Evolutionary conservation across 2,797 vertebrate species (phyloP), one percentile per base, ranked within the genome.

Genomic region (Lagothrix lagotricha): DNA sequence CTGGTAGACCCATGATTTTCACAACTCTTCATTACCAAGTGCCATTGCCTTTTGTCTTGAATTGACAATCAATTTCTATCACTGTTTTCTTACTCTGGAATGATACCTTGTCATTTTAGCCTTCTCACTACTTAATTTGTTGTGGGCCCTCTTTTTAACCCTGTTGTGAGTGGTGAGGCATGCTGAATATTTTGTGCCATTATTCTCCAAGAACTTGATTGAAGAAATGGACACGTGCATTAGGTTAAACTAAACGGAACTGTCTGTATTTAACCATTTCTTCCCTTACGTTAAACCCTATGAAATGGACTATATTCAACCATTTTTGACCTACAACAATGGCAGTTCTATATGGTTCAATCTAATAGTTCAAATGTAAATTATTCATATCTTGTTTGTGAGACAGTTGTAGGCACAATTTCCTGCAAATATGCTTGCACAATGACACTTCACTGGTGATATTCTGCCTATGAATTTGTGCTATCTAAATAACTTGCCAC

Each of bases 311-410:
- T n/a, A 67, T 67, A 67, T 19, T 67, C 61, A 67, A 67, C 15
- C 15, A 67, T 19, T n/a, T 67, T 67, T 67, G 61, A n/a, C 15
- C 61, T 67, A 67, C 30, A 67, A 67, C 33, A 67, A 67, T n/a
- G 54, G 26, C 33, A 64, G 30, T 96, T 91, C 93, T 39, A 2
- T 57, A 24, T 80, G 13, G 22, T 50, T 85, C 48, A 77, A 67
- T n/a, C 13, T 81, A 96, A 52, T 41, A 89, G 57, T 77, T 70
- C 92, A 90, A 80, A 81, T 81, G 81, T 46, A 96, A 92, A 89
- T 92, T 81, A 95, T 88, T 92, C 76, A 82, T 82, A 46, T n/a
- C 72, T 96, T 46, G 15, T 87, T 93, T 87, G 76, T 39, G 48
- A 91, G 94, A 82, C 39, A 94, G 36, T 50, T 48, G 39, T 85